phyloP scores from a whole-genome alignment of 2,797 vertebrate genomes.

The Pipistrellus pygmaeus region DNA sequence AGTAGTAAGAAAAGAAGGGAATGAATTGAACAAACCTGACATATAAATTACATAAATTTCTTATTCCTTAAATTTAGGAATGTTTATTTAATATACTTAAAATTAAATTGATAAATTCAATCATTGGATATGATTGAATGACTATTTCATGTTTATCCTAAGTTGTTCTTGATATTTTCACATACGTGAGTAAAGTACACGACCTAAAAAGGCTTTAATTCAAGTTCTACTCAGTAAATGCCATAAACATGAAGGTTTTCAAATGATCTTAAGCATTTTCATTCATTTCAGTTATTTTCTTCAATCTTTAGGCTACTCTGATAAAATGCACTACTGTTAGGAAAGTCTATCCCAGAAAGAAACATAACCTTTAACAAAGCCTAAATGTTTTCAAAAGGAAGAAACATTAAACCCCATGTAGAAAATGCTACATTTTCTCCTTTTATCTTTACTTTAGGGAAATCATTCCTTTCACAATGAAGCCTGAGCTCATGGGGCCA shows the following conservation, averaged over 20 bases:
- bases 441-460: background rate
- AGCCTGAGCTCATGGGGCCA: background rate
- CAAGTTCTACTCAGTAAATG: rapidly evolving
- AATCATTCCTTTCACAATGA: background rate
- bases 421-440: background rate
- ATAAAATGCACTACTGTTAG: background rate
- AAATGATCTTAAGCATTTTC: background rate
- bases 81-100: background rate
- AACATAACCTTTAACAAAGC: background rate
- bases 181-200: rapidly evolving
- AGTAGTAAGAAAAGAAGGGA: background rate
- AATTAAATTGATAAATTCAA: background rate
- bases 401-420: background rate
- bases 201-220: background rate
- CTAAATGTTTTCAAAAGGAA: background rate
- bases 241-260: background rate
- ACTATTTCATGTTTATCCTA: background rate
- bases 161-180: background rate
- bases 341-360: background rate
- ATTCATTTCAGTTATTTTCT: background rate
- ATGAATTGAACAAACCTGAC: background rate
- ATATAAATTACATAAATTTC: background rate
- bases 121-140: background rate
- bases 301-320: background rate
- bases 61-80: background rate